A percentile compares a stretch with the other conserved stretches of the same genome.
Evolutionary conservation across 2,113 vertebrate species (phyloP).

Genomic region (Rhea americana): DNA sequence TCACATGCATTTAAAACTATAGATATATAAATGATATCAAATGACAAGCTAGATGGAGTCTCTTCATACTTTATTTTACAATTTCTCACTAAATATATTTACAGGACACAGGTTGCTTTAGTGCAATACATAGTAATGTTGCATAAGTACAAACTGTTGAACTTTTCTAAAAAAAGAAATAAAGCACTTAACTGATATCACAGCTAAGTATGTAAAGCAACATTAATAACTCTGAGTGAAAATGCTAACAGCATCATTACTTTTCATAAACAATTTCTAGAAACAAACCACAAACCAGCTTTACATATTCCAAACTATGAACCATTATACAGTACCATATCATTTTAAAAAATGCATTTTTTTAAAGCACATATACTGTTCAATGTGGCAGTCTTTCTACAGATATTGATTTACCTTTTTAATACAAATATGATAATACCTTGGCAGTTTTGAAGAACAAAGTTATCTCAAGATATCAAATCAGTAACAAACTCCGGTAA

Average conservation of each 20-base stretch:
- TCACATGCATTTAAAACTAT: not conserved
- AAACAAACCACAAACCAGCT: slow-evolving; percentile 51
- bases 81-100: slow-evolving; percentile 95
- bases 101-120: slow-evolving; percentile 93
- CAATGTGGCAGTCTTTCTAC: slow-evolving; percentile 74
- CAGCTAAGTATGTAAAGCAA: slow-evolving; percentile 84
- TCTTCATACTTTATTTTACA: slow-evolving; percentile 83
- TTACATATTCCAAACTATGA: slow-evolving; percentile 54
- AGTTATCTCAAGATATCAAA: slow-evolving; percentile 85
- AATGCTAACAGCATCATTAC: slow-evolving; percentile 76
- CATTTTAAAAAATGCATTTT: slow-evolving; percentile 67
- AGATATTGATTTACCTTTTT: slow-evolving; percentile 79
- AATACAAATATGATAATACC: slow-evolving; percentile 85
- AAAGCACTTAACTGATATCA: slow-evolving; percentile 83
- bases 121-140: slow-evolving; percentile 96
- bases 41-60: slow-evolving; percentile 56
- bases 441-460: slow-evolving; percentile 91
- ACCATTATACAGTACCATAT: slow-evolving; percentile 66
- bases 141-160: slow-evolving; percentile 94
- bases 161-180: slow-evolving; percentile 83
- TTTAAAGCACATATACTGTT: slow-evolving; percentile 75
- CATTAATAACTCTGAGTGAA: slow-evolving; percentile 80
- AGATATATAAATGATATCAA: slow-evolving; percentile 41
- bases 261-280: slow-evolving; percentile 75
- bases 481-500: slow-evolving; percentile 84